Evolutionary conservation across 2,888 invertebrate species (phyloP).

Genomic region (Tiphia femorata): DNA sequence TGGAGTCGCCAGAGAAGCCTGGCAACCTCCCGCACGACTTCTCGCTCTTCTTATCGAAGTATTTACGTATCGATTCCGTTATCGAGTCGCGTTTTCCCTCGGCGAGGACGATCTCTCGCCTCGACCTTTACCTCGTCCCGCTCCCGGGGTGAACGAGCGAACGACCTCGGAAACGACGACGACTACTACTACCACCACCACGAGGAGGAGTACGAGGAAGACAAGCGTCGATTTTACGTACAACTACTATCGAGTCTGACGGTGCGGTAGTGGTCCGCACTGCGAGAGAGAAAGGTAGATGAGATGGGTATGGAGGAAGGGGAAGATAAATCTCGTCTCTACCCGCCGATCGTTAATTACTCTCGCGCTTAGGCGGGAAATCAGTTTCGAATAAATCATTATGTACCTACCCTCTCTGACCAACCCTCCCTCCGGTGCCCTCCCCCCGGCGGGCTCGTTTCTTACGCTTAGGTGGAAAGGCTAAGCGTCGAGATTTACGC

Average conservation of each 20-base stretch:
- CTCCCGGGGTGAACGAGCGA: constrained; percentile 25
- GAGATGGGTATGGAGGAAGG: constrained; percentile 23
- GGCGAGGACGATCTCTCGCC: constrained; percentile 18
- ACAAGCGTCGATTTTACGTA: no score
- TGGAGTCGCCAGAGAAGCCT: background rate
- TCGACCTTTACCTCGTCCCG: constrained; percentile 29
- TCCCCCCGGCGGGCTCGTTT: constrained; percentile 15
- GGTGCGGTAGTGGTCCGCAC: no score
- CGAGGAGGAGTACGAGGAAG: no score
- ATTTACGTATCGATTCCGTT: constrained; percentile 52
- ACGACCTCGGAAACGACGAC: constrained; percentile 35
- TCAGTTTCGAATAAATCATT: constrained; percentile 49
- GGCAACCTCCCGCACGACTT: background rate
- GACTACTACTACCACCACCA: constrained; percentile 16
- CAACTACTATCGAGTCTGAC: no score
- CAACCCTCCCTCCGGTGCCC: background rate
- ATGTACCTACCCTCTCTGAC: constrained; percentile 6
- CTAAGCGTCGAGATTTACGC: constrained; percentile 32
- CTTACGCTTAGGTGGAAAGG: constrained; percentile 22
- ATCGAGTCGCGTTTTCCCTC: constrained; percentile 31
- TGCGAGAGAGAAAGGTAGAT: no score
- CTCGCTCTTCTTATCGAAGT: constrained; percentile 48
- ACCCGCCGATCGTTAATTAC: constrained; percentile 47
- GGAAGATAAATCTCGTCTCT: constrained; percentile 40
- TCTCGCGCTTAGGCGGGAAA: constrained; percentile 44